Evolutionary conservation across 2,797 vertebrate species (phyloP).

Genomic region (Anguilla obscura): DNA sequence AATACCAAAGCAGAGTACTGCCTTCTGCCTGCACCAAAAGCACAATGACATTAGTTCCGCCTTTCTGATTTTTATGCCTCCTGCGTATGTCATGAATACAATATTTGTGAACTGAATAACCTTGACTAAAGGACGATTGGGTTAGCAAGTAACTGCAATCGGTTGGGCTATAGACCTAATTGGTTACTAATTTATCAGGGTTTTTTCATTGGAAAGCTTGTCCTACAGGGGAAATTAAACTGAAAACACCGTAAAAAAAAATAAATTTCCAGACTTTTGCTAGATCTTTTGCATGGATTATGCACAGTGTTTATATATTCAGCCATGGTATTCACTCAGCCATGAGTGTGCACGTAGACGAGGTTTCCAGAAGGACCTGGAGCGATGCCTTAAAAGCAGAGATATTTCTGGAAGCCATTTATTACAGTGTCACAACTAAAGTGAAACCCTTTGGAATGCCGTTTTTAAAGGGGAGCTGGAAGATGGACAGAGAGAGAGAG

Average conservation of each 20-base stretch:
- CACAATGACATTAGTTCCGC: not conserved
- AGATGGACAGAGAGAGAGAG: not conserved
- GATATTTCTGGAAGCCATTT: not conserved
- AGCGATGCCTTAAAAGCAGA: not conserved
- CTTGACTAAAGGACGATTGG: constrained; percentile 7
- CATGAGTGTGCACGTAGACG: not conserved
- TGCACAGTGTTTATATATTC: not conserved
- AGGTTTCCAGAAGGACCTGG: not conserved
- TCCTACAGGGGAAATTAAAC: constrained; percentile 3
- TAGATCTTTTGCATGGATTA: not conserved
- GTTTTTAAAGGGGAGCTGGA: not conserved
- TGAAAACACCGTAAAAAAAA: not conserved
- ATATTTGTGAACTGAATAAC: constrained; percentile 5
- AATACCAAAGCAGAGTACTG: not conserved
- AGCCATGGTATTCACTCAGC: not conserved
- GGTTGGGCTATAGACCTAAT: not conserved
- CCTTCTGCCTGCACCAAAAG: not conserved
- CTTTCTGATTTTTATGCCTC: not conserved
- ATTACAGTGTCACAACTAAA: constrained; percentile 9
- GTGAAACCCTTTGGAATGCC: not conserved
- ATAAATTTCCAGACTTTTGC: not conserved
- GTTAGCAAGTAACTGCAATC: constrained; percentile 16
- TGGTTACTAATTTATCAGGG: constrained; percentile 11
- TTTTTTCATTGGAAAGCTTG: not conserved
- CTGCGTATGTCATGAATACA: not conserved